Conservation (phyloP, 2,888 invertebrate species). For the Formica aserva region DNA sequence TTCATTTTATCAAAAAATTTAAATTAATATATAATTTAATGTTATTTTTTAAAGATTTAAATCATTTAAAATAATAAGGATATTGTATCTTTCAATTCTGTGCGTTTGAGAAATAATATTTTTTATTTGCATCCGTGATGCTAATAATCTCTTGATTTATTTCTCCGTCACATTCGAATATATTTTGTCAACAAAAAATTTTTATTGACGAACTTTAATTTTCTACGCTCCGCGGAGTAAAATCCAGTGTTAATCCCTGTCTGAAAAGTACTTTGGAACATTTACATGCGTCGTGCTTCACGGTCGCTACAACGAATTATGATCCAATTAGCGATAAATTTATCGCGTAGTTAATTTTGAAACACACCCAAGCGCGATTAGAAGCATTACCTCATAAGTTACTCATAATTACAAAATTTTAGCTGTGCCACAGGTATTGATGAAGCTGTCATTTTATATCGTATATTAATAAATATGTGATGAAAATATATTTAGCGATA, state of each 20-base stretch:
- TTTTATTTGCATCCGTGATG: neutral
- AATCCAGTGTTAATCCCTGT: neutral
- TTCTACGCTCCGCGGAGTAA: neutral
- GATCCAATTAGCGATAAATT: constrained; percentile 50
- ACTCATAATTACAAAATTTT: constrained; percentile 35
- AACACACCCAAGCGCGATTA: neutral
- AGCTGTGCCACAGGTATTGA: neutral
- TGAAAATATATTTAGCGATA: neutral
- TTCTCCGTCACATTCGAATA: neutral
- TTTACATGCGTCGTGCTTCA: constrained; percentile 26
- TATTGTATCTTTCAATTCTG: neutral
- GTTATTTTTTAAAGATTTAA: neutral
- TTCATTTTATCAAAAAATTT: neutral
- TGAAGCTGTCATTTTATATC: neutral
- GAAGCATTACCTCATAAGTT: constrained; percentile 24
- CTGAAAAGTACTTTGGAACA: constrained; percentile 11
- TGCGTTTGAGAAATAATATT: neutral
- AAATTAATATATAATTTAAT: neutral
- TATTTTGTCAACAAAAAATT: neutral
- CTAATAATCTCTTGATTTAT: neutral
- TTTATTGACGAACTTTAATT: neutral
- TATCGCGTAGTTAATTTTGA: constrained; percentile 35
- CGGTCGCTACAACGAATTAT: constrained; percentile 23
- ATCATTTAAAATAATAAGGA: neutral
- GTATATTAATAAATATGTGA: constrained; percentile 19